phyloP scores from a whole-genome alignment of 1,140 invertebrate species.

The Conus ventricosus region DNA sequence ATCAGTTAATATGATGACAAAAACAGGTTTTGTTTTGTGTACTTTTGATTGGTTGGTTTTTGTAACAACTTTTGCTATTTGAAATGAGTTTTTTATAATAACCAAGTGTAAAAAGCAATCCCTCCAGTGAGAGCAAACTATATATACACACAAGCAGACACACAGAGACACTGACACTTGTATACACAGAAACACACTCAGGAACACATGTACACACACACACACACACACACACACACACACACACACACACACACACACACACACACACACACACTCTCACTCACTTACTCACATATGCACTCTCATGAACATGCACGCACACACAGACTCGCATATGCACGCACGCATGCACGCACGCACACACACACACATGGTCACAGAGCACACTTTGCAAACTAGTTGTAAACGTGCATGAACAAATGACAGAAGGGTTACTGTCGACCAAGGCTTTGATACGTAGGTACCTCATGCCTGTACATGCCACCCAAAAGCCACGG shows the following conservation, averaged over 20 bases:
- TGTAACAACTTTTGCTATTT: too few species aligned
- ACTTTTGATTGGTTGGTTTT: too few species aligned
- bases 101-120: too few species aligned
- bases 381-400: background rate
- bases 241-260: background rate
- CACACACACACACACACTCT: background rate
- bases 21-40: too few species aligned
- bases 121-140: too few species aligned
- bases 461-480: background rate
- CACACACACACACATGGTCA: slow-evolving; percentile 4
- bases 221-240: background rate
- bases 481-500: background rate
- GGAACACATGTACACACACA: too few species aligned
- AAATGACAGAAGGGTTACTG: background rate
- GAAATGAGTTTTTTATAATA: too few species aligned
- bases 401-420: background rate
- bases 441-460: too few species aligned
- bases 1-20: background rate
- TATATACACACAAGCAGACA: too few species aligned
- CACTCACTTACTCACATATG: background rate
- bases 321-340: background rate
- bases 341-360: background rate
- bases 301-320: background rate
- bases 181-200: background rate
- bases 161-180: background rate